These are phyloP conservation scores for Bungarus multicinctus DNA, from an alignment of 2,113 vertebrate genomes.

Conservation along the genomic window DNA sequence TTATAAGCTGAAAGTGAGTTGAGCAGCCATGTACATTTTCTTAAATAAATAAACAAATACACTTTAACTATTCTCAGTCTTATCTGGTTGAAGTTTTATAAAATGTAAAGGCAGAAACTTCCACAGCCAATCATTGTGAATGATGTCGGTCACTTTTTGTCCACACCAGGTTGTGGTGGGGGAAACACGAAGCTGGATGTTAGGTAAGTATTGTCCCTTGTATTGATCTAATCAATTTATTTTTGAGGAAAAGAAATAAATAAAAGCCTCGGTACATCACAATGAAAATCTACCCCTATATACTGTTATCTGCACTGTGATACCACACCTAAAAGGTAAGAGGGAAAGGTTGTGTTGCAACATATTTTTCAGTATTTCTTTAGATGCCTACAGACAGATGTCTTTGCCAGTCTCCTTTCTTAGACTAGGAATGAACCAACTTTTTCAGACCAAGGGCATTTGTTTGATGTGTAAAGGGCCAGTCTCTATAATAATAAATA, in stretches of 20 bases:
- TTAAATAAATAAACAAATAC: not conserved
- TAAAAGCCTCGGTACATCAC: not conserved
- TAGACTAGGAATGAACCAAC: not conserved
- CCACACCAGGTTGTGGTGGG: not conserved
- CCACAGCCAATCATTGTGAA: not conserved
- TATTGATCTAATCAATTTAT: not conserved
- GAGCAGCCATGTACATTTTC: not conserved
- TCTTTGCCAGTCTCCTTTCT: not conserved
- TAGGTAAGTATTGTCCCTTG: not conserved
- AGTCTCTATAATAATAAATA: too few relatives aligned
- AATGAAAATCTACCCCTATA: not conserved
- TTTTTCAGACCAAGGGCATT: not conserved
- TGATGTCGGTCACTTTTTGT: not conserved
- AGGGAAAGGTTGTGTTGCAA: not conserved
- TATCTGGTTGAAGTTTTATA: not conserved
- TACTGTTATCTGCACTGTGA: not conserved
- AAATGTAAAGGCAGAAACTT: not conserved
- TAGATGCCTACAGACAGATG: not conserved
- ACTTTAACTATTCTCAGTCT: not conserved
- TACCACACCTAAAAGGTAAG: not conserved
- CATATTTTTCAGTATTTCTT: not conserved
- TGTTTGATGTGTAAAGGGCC: not conserved
- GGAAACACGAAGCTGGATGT: not conserved
- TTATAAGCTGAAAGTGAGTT: not conserved
- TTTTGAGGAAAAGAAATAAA: not conserved